These are phyloP conservation scores for Zaprionus lachaisei DNA, from an alignment of 1,140 invertebrate species.

Conservation along the genomic window DNA sequence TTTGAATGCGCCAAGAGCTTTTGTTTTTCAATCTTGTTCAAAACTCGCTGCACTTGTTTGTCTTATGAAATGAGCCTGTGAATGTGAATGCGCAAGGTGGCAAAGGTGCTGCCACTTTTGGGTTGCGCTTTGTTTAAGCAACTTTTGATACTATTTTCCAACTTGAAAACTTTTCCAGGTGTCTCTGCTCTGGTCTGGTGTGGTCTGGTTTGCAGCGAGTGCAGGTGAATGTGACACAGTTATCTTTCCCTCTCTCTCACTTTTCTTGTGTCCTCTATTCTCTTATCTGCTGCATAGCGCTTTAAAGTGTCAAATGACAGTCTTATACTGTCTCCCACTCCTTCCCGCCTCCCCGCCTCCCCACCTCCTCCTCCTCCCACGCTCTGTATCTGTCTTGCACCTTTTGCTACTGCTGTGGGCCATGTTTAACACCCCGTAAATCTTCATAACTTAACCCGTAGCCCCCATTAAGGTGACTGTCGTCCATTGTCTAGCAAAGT, in stretches of 20 bases:
- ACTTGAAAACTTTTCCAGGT: background rate
- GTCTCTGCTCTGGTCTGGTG: background rate
- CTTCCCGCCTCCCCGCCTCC: background rate
- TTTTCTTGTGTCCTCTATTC: background rate
- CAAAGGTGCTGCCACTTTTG: background rate
- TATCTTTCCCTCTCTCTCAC: background rate
- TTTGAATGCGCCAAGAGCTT: background rate
- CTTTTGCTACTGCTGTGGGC: conserved; percentile 10
- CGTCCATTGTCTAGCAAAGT: conserved; percentile 40
- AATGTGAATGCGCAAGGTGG: background rate
- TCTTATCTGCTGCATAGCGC: background rate
- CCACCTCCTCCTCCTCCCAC: background rate
- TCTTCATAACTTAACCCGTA: conserved; percentile 35
- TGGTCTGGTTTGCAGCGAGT: no score
- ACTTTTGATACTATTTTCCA: background rate
- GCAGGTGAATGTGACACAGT: background rate
- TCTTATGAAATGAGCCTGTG: background rate
- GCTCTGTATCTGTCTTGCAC: background rate
- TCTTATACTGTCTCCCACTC: background rate
- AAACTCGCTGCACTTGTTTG: background rate
- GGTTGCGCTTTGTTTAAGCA: background rate
- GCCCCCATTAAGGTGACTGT: background rate
- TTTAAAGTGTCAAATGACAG: background rate
- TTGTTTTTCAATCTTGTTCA: background rate
- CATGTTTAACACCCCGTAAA: conserved; percentile 36